These are phyloP conservation scores for Microctenopoma stevenorrisi DNA, from an alignment of 2,797 vertebrate species.

Conservation along the genomic window DNA sequence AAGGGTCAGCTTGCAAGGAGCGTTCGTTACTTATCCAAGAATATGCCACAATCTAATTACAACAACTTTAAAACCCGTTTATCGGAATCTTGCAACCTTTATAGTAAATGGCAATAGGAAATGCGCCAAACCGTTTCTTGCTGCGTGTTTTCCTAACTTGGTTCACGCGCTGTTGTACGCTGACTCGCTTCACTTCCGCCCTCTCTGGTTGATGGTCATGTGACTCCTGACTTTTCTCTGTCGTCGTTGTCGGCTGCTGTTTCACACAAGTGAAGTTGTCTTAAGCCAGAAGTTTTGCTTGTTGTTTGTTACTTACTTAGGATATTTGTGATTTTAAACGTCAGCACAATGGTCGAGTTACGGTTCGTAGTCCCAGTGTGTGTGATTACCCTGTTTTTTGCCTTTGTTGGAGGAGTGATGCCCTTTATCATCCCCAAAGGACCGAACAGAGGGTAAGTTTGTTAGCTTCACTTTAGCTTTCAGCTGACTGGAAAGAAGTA, in stretches of 20 bases:
- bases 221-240: slow-evolving; percentile 30
- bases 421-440: slow-evolving; percentile 95
- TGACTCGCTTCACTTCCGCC: slow-evolving; percentile 9
- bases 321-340: not conserved
- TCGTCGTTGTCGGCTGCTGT: slow-evolving; percentile 1
- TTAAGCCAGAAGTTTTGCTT: slow-evolving; percentile 24
- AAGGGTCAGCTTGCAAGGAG: too few species aligned
- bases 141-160: not conserved
- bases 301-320: not conserved
- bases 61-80: too few species aligned
- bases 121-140: too few species aligned
- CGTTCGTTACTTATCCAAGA: too few species aligned
- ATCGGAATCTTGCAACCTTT: too few species aligned
- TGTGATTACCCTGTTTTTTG: slow-evolving; percentile 96
- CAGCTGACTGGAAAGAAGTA: slow-evolving; percentile 17
- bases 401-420: slow-evolving; percentile 88
- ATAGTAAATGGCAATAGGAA: too few species aligned
- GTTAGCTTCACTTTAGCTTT: slow-evolving; percentile 65
- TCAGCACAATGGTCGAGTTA: slow-evolving; percentile 82
- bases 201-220: slow-evolving; percentile 48
- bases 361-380: slow-evolving; percentile 88
- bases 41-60: too few species aligned
- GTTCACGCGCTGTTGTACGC: too few species aligned
- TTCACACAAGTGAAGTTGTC: slow-evolving; percentile 25
- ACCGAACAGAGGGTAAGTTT: slow-evolving; percentile 94